These are phyloP conservation scores for Perizoma flavofasciatum DNA, from an alignment of 2,888 invertebrate genomes.

Conservation along the genomic window DNA sequence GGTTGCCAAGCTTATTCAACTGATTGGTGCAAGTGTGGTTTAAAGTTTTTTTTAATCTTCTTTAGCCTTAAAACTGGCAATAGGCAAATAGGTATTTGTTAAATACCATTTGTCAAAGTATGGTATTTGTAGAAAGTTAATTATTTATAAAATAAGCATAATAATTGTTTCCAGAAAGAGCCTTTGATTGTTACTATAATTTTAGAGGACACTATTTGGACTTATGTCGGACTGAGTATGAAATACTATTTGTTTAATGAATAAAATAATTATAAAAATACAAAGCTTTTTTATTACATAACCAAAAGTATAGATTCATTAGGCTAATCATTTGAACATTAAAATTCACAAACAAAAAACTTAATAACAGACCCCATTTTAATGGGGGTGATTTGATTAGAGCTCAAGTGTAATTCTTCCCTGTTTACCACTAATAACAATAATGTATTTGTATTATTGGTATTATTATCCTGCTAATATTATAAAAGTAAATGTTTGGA, in stretches of 20 bases:
- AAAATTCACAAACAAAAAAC: too few species aligned
- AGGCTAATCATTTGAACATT: too few species aligned
- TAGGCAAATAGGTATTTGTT: slow-evolving; percentile 37
- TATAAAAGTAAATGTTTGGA: too few species aligned
- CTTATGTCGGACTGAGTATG: slow-evolving; percentile 78
- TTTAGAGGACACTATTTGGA: slow-evolving; percentile 66
- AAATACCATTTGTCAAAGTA: slow-evolving; percentile 30
- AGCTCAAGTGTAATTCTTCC: too few species aligned
- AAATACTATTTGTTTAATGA: slow-evolving; percentile 77
- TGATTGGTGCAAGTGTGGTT: slow-evolving; percentile 6
- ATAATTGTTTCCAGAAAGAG: slow-evolving; percentile 56
- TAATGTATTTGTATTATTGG: too few species aligned
- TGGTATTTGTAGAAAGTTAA: slow-evolving; percentile 34
- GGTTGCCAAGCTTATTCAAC: too few species aligned
- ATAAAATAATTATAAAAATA: slow-evolving; percentile 61
- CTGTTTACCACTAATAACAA: too few species aligned
- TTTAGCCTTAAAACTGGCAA: slow-evolving; percentile 7
- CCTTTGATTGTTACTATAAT: slow-evolving; percentile 63
- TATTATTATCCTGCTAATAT: too few species aligned
- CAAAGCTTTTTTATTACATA: slow-evolving; percentile 22
- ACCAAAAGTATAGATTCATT: too few species aligned
- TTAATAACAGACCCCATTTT: too few species aligned
- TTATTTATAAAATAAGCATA: slow-evolving; percentile 51
- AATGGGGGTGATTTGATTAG: too few species aligned
- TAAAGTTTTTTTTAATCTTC: slow-evolving; percentile 17